Percentiles rank a stretch among this genome's conserved stretches.
These are phyloP conservation scores for Umimayanthus kanabou DNA, from an alignment of 92 coral and sea anemone genomes.

Conservation along the genomic window DNA sequence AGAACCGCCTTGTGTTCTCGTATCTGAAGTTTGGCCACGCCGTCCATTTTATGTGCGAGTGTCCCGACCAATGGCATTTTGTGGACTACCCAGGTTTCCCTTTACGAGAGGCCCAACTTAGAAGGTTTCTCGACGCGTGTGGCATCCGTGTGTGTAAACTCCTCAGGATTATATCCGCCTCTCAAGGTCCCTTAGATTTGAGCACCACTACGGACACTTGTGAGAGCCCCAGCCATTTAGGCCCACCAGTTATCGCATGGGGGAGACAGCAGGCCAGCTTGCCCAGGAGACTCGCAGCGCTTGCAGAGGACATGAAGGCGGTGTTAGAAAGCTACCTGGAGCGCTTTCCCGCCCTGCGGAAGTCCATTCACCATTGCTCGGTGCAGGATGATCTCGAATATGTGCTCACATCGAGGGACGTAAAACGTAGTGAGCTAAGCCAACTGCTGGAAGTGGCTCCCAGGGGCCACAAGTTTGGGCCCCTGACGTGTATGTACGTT, in stretches of 20 bases:
- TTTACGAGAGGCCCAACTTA: conserved; percentile 59
- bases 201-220: conserved; percentile 44
- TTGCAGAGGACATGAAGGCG: conserved; percentile 68
- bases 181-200: conserved; percentile 51
- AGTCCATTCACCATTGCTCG: conserved; percentile 43
- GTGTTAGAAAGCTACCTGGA: conserved; percentile 74
- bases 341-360: conserved; percentile 67
- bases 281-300: conserved; percentile 25
- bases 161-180: conserved; percentile 71
- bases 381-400: conserved; percentile 78
- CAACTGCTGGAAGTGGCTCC: conserved; percentile 69
- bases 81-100: conserved; percentile 75
- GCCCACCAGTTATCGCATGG: conserved; percentile 52
- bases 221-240: conserved; percentile 41
- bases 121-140: conserved; percentile 62
- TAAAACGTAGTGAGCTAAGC: conserved; percentile 72
- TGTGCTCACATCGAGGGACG: conserved; percentile 65
- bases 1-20: conserved; percentile 67
- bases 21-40: conserved; percentile 80
- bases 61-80: conserved; percentile 89
- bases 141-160: conserved; percentile 80
- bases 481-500: conserved; percentile 68
- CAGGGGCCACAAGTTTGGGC: conserved; percentile 67
- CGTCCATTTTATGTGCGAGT: conserved; percentile 86
- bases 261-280: conserved; percentile 40